Evolutionary conservation across 1,140 invertebrate genomes (phyloP).

Genomic region (Saxidomus purpurata): DNA sequence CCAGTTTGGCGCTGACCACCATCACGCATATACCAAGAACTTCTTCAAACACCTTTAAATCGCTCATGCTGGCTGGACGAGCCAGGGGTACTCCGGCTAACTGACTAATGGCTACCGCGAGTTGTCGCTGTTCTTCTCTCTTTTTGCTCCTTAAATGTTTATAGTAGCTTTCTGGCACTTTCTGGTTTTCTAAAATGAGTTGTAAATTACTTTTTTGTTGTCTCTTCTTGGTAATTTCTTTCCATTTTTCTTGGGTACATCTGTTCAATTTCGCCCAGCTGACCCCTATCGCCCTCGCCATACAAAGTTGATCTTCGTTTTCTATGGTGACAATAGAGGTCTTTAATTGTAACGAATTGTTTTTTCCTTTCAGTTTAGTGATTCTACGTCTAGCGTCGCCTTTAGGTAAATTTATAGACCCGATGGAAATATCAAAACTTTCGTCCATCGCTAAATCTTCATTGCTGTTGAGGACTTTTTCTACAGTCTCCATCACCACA

Average conservation of each 20-base stretch:
- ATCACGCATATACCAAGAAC: not conserved
- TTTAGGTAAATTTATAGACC: slow-evolving; percentile 21
- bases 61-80: not conserved
- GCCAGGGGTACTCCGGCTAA: not conserved
- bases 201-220: slow-evolving; percentile 26
- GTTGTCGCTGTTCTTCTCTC: not conserved
- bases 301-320: slow-evolving; percentile 49
- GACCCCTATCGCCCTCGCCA: not conserved
- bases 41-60: not conserved
- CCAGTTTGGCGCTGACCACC: not conserved
- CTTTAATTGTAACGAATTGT: slow-evolving; percentile 21
- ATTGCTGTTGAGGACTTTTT: slow-evolving; percentile 15
- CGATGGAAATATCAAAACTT: slow-evolving; percentile 19
- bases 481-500: not conserved
- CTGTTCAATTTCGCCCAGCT: not conserved
- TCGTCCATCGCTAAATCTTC: slow-evolving; percentile 4
- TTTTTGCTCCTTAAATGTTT: not conserved
- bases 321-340: slow-evolving; percentile 41
- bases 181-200: not conserved
- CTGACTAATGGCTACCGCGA: not conserved
- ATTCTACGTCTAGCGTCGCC: not conserved
- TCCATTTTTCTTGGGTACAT: slow-evolving; percentile 37
- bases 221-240: not conserved
- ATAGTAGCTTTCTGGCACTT: not conserved
- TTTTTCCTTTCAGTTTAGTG: slow-evolving; percentile 7